A percentile compares a stretch with the other conserved stretches of the same genome.
These are phyloP conservation scores for Formica exsecta DNA, from an alignment of 1,140 invertebrate genomes.

Conservation along the genomic window DNA sequence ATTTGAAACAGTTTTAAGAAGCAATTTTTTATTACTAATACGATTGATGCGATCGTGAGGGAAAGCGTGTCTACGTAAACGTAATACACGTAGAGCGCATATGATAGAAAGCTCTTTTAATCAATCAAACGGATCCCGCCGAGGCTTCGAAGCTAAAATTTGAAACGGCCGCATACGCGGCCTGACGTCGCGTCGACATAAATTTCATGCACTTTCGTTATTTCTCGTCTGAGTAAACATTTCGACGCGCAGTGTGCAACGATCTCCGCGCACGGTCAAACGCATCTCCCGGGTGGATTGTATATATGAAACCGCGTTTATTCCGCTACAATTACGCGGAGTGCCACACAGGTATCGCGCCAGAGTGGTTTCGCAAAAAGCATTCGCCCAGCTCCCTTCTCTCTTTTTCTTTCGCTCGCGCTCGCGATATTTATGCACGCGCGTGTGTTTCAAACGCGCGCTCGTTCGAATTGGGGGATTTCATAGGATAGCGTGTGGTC, in stretches of 20 bases:
- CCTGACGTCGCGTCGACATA: conserved; percentile 44
- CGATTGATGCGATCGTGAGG: neutral
- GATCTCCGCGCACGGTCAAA: conserved; percentile 31
- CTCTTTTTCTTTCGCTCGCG: neutral
- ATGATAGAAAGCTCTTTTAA: conserved; percentile 34
- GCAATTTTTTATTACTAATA: conserved; percentile 15
- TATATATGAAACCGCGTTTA: conserved; percentile 44
- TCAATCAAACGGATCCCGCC: conserved; percentile 40
- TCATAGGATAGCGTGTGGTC: conserved; percentile 29
- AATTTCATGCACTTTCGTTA: conserved; percentile 58
- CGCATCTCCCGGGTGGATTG: conserved; percentile 50
- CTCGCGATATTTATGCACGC: conserved; percentile 39
- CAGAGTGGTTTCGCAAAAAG: conserved; percentile 46
- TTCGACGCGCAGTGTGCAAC: neutral
- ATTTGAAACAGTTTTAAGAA: neutral
- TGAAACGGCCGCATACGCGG: conserved; percentile 9
- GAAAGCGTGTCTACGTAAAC: neutral
- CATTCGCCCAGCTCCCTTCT: neutral
- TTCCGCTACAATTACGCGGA: conserved; percentile 57
- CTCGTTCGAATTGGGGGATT: conserved; percentile 47
- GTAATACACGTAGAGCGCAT: neutral
- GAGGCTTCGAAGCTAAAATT: conserved; percentile 32
- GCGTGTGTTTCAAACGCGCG: conserved; percentile 27
- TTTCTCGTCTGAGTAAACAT: conserved; percentile 56
- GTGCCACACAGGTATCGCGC: conserved; percentile 33